phyloP scores from a whole-genome alignment of 2,113 vertebrate genomes.

The Camelus dromedarius region DNA sequence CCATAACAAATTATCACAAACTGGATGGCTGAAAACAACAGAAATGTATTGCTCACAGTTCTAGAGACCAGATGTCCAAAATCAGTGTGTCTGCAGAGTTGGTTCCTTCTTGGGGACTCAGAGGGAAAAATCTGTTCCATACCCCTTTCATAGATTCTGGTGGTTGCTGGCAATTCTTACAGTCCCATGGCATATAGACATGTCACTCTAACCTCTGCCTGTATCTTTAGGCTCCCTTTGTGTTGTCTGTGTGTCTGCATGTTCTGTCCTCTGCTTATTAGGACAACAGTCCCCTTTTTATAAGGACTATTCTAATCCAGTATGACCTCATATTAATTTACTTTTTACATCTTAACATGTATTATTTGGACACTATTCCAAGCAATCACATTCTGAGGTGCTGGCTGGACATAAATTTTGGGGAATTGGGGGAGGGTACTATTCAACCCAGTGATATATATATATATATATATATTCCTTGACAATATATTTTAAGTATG shows the following conservation, averaged over 20 bases:
- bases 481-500: background rate
- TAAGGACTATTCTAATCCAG: background rate
- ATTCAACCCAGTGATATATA: background rate
- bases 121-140: background rate
- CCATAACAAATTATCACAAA: background rate
- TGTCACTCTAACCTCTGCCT: background rate
- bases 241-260: background rate
- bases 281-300: background rate
- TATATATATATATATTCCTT: background rate
- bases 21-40: background rate
- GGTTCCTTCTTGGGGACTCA: background rate
- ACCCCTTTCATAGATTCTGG: background rate
- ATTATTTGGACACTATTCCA: background rate
- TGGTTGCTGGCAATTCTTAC: background rate
- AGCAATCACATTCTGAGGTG: background rate
- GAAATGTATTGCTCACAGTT: background rate
- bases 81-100: background rate
- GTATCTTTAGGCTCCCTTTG: background rate
- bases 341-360: background rate
- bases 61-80: background rate
- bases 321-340: background rate
- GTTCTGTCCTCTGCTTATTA: background rate
- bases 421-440: background rate
- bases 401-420: background rate
- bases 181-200: background rate